These are phyloP conservation scores for Antheraea pernyi DNA, from an alignment of 1,140 invertebrate genomes.

Conservation along the genomic window DNA sequence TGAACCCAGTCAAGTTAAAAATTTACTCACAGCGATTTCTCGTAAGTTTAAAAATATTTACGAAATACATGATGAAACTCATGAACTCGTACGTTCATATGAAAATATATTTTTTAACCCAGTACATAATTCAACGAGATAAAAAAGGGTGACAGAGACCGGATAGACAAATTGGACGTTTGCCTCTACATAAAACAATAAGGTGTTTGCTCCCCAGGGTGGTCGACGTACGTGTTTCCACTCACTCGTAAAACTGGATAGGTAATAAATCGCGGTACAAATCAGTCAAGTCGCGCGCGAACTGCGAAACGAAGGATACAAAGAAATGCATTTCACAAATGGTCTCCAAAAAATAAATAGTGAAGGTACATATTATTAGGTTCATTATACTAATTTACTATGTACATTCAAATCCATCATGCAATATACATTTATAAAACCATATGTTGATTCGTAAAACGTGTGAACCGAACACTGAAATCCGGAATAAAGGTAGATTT, in stretches of 20 bases:
- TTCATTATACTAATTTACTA: no score
- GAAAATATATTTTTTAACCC: constrained; percentile 21
- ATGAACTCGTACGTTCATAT: neutral
- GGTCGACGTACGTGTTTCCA: constrained; percentile 18
- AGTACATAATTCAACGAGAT: constrained; percentile 32
- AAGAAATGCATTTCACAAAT: neutral
- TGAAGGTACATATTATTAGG: no score
- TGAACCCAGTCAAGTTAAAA: no score
- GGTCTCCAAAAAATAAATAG: neutral
- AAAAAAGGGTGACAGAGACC: constrained; percentile 36
- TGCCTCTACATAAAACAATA: constrained; percentile 44
- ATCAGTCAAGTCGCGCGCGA: neutral
- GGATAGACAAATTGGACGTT: constrained; percentile 41
- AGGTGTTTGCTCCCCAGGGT: constrained; percentile 27
- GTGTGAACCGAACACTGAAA: no score
- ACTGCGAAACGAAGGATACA: neutral
- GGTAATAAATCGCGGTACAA: constrained; percentile 20
- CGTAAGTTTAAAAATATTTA: no score
- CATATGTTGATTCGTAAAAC: no score
- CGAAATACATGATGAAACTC: no score
- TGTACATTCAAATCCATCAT: no score
- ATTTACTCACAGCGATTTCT: no score
- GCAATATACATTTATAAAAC: no score
- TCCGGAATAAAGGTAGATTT: no score
- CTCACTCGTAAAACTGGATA: constrained; percentile 15